These are phyloP conservation scores for Meteorus colon DNA, from an alignment of 2,888 invertebrate species.

Conservation along the genomic window DNA sequence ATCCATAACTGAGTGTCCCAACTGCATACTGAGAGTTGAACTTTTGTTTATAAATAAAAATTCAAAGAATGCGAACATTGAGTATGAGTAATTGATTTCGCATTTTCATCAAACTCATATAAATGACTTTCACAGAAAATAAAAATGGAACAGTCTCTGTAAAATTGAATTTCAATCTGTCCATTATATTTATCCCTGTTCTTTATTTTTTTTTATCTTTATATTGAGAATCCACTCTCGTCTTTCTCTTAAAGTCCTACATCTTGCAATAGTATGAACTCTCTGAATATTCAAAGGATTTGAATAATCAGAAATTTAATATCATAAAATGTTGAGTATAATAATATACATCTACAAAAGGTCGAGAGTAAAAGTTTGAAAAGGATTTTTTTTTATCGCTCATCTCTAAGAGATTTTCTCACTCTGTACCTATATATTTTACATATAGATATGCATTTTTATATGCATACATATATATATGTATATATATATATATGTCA, in stretches of 20 bases:
- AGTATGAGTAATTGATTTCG: no score
- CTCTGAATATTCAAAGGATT: slow-evolving; percentile 2
- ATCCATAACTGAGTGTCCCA: no score
- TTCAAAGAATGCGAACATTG: no score
- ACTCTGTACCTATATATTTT: neutral
- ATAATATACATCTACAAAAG: neutral
- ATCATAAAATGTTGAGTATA: slow-evolving; percentile 5
- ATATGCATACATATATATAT: neutral
- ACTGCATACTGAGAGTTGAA: no score
- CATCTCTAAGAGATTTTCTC: slow-evolving; percentile 3
- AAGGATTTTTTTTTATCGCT: slow-evolving; percentile 3
- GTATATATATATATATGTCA: neutral
- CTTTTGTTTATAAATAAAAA: no score
- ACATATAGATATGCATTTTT: neutral
- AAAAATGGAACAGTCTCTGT: neutral
- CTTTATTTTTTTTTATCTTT: neutral
- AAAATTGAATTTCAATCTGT: neutral
- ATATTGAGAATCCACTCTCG: neutral
- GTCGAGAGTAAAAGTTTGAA: neutral
- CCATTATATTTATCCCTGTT: neutral
- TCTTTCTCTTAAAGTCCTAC: neutral
- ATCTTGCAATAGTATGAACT: neutral
- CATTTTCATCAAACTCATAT: no score
- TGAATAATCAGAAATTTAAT: slow-evolving; percentile 2
- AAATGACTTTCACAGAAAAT: neutral